These are phyloP conservation scores for Chydorus sphaericus DNA, from an alignment of 2,888 invertebrate species.

Conservation along the genomic window DNA sequence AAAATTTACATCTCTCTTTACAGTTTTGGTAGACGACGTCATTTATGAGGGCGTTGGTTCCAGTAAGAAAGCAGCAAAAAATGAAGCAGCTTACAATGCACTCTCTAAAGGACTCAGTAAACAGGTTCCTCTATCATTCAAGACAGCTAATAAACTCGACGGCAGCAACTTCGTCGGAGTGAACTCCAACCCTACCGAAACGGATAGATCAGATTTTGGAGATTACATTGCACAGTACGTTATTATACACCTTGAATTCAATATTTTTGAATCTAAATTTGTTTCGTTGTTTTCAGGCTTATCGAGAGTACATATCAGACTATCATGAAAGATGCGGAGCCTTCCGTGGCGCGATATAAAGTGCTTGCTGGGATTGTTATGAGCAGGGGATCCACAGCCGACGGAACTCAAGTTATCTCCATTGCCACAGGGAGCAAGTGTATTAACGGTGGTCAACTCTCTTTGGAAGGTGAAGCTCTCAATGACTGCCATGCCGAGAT, in stretches of 20 bases:
- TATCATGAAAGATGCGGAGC: conserved; percentile 56
- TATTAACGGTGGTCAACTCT: conserved; percentile 83
- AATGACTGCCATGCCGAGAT: conserved; percentile 98
- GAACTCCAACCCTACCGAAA: no score
- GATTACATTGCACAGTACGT: conserved; percentile 14
- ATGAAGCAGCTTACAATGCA: conserved; percentile 72
- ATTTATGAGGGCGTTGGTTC: conserved; percentile 70
- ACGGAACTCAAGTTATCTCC: conserved; percentile 42
- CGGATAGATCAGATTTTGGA: conserved; percentile 16
- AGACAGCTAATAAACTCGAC: no score
- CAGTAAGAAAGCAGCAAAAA: conserved; percentile 81
- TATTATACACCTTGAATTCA: neutral
- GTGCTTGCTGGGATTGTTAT: conserved; percentile 93
- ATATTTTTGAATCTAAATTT: neutral
- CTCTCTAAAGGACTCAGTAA: no score
- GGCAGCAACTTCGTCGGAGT: no score
- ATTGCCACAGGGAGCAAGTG: conserved; percentile 89
- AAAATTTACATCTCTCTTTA: neutral
- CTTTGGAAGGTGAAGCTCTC: conserved; percentile 65
- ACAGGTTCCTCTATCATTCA: no score
- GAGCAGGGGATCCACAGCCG: conserved; percentile 44
- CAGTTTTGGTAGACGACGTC: conserved; percentile 50
- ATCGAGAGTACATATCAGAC: conserved; percentile 55
- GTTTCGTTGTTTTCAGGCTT: conserved; percentile 32
- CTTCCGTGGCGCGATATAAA: conserved; percentile 63